Base-by-base conservation (phyloP, 2,113 vertebrate genomes). In the Litocranius walleri region DNA sequence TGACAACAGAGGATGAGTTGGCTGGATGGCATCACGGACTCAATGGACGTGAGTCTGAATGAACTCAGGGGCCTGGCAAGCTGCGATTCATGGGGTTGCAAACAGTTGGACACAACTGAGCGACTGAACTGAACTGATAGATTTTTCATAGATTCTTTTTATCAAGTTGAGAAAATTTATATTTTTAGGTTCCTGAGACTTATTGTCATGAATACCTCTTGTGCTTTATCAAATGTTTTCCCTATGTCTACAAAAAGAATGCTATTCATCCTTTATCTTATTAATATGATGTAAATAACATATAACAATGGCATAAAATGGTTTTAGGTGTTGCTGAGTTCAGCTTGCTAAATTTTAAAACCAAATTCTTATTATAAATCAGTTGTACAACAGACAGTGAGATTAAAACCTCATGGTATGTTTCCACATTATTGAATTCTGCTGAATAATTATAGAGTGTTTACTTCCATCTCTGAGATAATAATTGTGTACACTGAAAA, bases 401-500 rank as follows among this genome's bases (percentile, higher is more conserved):
- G 17, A 81, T 85, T 97, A 97, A 93, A 94, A 94, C 56, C 7
- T 40, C 95, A 52, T 71, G 57, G 54, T 19, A 81, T 94, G 23
- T 56, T 52, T 82, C 19, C 33, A 9, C 8, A 77, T 61, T 97
- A 95, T 97, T 97, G 50, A 94, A 94, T 94, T 95, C 48, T 50
- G 93, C 12, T 56, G 81, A 88, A 94, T 77, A 29, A 30, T 88
- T 97, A 67, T 93, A 94, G 93, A 91, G 57, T 90, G 86, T 94
- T 96, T 97, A 57, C 43, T 95, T 96, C 83, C 4, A 61, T 56
- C 7, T 7, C 15, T 84, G 50, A 62, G 59, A 48, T 48, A 94
- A 98, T 96, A 93, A 94, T n/a, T 97, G 61, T 71, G 61, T 82
- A 54, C 57, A 88, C 6, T 94, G 43, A 91, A 98, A 96, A 98